Conservation (phyloP, 92 coral and sea anemone species). For the Palythoa grandis region DNA sequence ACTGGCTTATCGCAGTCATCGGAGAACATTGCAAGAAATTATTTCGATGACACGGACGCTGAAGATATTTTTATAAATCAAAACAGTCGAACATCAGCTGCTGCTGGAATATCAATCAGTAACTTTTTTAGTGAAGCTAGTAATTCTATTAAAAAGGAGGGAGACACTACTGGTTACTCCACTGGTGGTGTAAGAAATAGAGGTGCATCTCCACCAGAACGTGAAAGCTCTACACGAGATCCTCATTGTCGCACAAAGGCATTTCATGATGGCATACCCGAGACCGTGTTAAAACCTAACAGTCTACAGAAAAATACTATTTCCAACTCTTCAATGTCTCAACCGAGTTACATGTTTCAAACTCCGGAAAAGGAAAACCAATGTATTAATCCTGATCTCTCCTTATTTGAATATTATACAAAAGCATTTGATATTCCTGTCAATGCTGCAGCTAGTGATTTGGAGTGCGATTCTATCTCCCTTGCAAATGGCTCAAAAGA, state of each 20-base stretch:
- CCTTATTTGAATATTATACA: slow-evolving; percentile 32
- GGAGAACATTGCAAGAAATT: slow-evolving; percentile 26
- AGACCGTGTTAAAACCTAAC: neutral
- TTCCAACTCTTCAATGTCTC: slow-evolving; percentile 26
- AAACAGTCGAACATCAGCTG: neutral
- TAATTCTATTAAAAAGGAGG: neutral
- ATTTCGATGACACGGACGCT: neutral
- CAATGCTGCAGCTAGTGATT: slow-evolving; percentile 61
- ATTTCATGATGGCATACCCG: neutral
- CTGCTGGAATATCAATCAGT: slow-evolving; percentile 19
- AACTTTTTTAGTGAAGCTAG: slow-evolving; percentile 25
- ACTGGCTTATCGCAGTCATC: slow-evolving; percentile 13
- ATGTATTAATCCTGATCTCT: neutral
- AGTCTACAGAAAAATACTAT: slow-evolving; percentile 43
- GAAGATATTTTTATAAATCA: neutral
- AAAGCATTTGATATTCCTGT: slow-evolving; percentile 61
- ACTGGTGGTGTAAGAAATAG: neutral
- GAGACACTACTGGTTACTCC: neutral
- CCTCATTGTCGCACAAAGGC: neutral
- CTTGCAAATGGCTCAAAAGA: neutral
- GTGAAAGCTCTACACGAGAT: neutral
- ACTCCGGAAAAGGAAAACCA: slow-evolving; percentile 58
- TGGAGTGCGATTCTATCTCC: neutral
- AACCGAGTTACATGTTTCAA: slow-evolving; percentile 39
- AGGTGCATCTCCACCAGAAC: slow-evolving; percentile 15